These are phyloP conservation scores for Lophotriccus pileatus DNA, from an alignment of 2,797 vertebrate species.

Conservation along the genomic window DNA sequence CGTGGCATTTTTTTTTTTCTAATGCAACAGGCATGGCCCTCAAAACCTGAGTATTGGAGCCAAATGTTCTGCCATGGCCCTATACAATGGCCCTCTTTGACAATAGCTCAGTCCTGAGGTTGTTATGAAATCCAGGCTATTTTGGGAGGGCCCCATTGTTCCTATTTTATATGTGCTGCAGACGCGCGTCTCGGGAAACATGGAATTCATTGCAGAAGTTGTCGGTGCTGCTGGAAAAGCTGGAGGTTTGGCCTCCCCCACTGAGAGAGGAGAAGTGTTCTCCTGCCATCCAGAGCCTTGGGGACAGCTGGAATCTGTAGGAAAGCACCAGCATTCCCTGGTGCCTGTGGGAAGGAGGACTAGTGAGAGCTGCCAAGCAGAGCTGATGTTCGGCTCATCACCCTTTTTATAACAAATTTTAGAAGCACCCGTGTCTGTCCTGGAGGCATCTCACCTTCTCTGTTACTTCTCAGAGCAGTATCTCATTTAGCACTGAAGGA, in stretches of 20 bases:
- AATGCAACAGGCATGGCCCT: constrained; percentile 1
- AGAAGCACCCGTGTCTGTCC: fast-evolving
- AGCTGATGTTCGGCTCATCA: not conserved
- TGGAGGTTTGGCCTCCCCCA: not conserved
- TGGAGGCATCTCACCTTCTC: not conserved
- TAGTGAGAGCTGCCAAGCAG: not conserved
- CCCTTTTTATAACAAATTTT: not conserved
- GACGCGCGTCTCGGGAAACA: not conserved
- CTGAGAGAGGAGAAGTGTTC: not conserved
- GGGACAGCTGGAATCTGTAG: not conserved
- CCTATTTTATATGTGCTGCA: constrained; percentile 20
- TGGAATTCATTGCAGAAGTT: not conserved
- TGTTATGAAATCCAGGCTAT: constrained; percentile 61
- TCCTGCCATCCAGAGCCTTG: not conserved
- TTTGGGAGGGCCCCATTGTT: constrained; percentile 63
- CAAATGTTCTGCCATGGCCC: constrained; percentile 56
- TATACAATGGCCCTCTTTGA: constrained; percentile 26
- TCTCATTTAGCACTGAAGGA: not conserved
- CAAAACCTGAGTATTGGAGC: not conserved
- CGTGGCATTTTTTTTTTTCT: constrained; percentile 34
- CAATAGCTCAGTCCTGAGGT: constrained; percentile 38
- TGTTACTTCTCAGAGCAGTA: not conserved
- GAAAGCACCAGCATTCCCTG: fast-evolving
- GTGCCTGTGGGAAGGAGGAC: not conserved
- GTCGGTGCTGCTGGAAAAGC: not conserved